phyloP scores from a whole-genome alignment of 2,113 vertebrate genomes.

The Excalfactoria chinensis region DNA sequence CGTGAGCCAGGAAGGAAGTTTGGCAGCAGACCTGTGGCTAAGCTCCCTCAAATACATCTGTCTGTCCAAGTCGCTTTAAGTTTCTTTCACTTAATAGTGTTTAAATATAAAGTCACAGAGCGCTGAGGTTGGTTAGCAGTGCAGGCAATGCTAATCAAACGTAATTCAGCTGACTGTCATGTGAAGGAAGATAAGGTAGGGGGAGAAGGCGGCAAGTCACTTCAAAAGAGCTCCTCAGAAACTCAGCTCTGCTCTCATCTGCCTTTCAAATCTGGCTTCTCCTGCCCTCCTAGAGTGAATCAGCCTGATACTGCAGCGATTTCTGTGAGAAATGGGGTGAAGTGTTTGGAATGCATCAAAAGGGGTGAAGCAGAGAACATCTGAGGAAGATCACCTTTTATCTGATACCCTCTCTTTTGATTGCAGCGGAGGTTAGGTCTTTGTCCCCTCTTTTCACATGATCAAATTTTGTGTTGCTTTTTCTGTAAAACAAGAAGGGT shows the following conservation, averaged over 20 bases:
- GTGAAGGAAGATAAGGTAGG: conserved; percentile 25
- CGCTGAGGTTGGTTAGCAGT: conserved; percentile 4
- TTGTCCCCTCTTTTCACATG: conserved; percentile 21
- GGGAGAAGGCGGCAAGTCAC: conserved; percentile 36
- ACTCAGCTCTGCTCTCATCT: conserved; percentile 48
- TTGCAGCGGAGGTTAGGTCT: conserved; percentile 33
- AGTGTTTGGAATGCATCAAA: conserved; percentile 70
- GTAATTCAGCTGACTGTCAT: conserved; percentile 23
- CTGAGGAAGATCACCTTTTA: conserved; percentile 70
- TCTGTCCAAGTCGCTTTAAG: conserved; percentile 12
- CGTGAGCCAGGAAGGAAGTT: not conserved
- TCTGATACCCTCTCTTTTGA: conserved; percentile 22
- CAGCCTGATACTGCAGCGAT: conserved; percentile 68
- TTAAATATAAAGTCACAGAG: conserved; percentile 12
- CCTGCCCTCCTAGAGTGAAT: conserved; percentile 65
- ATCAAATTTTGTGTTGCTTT: conserved; percentile 31
- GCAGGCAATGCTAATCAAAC: conserved; percentile 48
- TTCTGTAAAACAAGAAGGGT: not conserved
- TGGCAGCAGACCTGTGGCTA: not conserved
- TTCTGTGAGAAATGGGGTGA: conserved; percentile 73
- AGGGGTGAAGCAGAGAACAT: conserved; percentile 68
- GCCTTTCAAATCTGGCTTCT: conserved; percentile 67
- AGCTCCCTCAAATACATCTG: not conserved
- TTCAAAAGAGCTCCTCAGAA: conserved; percentile 65
- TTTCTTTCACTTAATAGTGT: not conserved